Percentiles rank a stretch among this genome's conserved stretches.
phyloP scores from a whole-genome alignment of 2,888 invertebrate genomes.

The Sesia apiformis region DNA sequence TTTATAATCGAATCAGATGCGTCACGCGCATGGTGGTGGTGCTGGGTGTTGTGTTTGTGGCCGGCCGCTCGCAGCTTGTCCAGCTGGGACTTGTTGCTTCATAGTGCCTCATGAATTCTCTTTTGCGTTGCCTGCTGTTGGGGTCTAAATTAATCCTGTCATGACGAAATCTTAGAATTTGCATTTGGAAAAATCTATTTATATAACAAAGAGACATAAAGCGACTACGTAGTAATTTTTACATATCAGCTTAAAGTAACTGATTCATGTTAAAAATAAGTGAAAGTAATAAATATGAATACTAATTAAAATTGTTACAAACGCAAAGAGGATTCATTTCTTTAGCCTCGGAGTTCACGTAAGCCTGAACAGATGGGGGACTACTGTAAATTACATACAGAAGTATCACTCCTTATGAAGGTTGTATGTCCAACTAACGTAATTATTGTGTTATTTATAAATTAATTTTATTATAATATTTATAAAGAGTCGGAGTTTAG shows the following conservation, averaged over 20 bases:
- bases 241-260: background rate
- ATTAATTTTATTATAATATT: slow-evolving; percentile 54
- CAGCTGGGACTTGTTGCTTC: slow-evolving; percentile 1
- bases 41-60: slow-evolving; percentile 27
- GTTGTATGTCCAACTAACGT: slow-evolving; percentile 67
- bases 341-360: slow-evolving; percentile 1
- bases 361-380: slow-evolving; percentile 23
- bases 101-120: slow-evolving; percentile 12
- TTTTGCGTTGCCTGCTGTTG: slow-evolving; percentile 7
- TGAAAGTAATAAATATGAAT: too few relatives aligned
- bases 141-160: too few relatives aligned
- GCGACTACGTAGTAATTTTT: background rate
- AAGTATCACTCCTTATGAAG: slow-evolving; percentile 61
- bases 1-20: slow-evolving; percentile 41
- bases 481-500: slow-evolving; percentile 49
- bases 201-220: too few relatives aligned
- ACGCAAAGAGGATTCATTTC: slow-evolving; percentile 19
- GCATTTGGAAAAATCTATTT: too few relatives aligned
- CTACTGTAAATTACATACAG: slow-evolving; percentile 29
- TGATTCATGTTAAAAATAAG: background rate
- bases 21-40: slow-evolving; percentile 49
- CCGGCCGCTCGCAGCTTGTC: slow-evolving; percentile 15
- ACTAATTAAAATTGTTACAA: background rate
- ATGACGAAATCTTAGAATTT: too few relatives aligned
- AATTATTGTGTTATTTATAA: slow-evolving; percentile 60